Percentiles rank a stretch among this genome's conserved stretches.
phyloP scores from a whole-genome alignment of 2,113 vertebrate genomes.

The Picathartes gymnocephalus region DNA sequence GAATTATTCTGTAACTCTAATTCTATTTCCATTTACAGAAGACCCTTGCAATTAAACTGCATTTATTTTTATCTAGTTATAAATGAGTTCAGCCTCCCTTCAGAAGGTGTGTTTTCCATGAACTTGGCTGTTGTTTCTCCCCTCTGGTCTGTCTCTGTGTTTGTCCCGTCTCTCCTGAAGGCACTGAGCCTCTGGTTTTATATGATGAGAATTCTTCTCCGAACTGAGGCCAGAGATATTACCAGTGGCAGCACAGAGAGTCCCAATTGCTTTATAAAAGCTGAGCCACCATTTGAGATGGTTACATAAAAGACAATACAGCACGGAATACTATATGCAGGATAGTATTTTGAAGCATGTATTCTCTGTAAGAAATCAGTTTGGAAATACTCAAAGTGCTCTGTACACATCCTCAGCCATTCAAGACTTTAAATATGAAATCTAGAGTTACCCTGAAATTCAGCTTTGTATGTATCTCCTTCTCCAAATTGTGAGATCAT shows the following conservation, averaged over 20 bases:
- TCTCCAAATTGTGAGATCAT: background rate
- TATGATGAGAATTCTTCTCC: background rate
- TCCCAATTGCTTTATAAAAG: background rate
- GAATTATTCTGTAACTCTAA: background rate
- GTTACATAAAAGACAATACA: background rate
- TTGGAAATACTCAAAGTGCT: background rate
- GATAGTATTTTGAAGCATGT: background rate
- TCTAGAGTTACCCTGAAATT: background rate
- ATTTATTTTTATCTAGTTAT: background rate
- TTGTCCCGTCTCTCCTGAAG: background rate
- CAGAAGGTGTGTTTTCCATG: background rate
- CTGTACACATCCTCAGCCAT: background rate
- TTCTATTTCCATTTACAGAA: background rate
- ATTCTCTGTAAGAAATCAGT: background rate
- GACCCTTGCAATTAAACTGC: background rate
- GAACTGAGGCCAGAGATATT: background rate
- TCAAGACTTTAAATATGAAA: background rate
- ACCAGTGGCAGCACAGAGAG: background rate
- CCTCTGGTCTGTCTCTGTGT: background rate
- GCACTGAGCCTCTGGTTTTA: background rate
- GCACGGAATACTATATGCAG: background rate
- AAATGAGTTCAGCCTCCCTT: background rate
- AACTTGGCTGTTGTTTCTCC: background rate
- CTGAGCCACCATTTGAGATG: background rate
- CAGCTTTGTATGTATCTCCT: background rate